Evolutionary conservation across 2,797 vertebrate species (phyloP).

Genomic region (Calcarius lapponicus): DNA sequence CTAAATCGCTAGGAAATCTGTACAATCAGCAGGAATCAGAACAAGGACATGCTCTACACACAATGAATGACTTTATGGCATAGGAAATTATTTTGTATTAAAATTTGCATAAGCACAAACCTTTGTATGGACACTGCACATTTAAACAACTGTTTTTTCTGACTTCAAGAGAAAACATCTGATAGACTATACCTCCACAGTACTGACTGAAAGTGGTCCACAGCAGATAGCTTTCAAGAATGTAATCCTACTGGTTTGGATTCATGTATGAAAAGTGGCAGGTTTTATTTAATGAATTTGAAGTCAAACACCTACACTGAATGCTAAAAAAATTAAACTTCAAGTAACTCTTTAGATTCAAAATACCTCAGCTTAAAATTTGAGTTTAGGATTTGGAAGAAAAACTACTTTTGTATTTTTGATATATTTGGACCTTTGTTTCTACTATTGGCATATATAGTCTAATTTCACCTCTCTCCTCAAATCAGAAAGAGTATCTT

Average conservation of each 20-base stretch:
- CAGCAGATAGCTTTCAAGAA: constrained; percentile 58
- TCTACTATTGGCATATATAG: neutral
- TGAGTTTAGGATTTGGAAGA: neutral
- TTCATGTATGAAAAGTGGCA: constrained; percentile 34
- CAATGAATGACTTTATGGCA: neutral
- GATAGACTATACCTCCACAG: constrained; percentile 29
- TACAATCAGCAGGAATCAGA: neutral
- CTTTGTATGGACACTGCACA: neutral
- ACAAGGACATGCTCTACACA: neutral
- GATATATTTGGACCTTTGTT: neutral
- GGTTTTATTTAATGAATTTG: constrained; percentile 47
- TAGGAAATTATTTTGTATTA: neutral
- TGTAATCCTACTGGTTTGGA: constrained; percentile 54
- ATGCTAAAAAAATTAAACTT: neutral
- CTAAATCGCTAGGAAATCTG: neutral
- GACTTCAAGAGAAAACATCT: constrained; percentile 28
- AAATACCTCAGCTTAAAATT: neutral
- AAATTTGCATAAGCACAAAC: neutral
- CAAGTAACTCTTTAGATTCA: neutral
- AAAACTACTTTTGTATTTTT: neutral
- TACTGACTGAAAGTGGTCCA: constrained; percentile 38
- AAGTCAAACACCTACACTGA: neutral
- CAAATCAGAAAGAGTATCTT: constrained; percentile 2
- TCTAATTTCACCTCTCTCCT: constrained; percentile 1
- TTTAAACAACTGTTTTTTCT: constrained; percentile 48